Evolutionary conservation across 2,113 vertebrate genomes (phyloP).

Genomic region (Budorcas taxicolor): DNA sequence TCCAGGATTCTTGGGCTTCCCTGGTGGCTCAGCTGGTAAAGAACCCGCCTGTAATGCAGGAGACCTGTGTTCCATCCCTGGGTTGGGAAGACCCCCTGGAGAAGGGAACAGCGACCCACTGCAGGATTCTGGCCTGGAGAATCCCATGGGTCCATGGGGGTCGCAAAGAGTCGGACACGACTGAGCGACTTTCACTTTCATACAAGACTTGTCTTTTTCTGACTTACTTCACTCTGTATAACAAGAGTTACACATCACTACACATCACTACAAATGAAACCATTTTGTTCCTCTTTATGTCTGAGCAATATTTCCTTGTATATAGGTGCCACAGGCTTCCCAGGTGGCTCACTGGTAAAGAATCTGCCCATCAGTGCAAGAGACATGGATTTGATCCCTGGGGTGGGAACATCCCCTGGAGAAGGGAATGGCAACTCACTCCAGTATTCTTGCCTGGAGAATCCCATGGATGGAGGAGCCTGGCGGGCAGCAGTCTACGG

Average conservation of each 20-base stretch:
- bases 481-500: background rate
- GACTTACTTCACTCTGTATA: background rate
- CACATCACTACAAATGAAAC: background rate
- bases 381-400: background rate
- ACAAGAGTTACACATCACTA: background rate
- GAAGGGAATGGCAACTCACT: background rate
- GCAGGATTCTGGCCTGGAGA: background rate
- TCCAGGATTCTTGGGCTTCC: background rate
- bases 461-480: background rate
- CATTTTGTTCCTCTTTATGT: background rate
- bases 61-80: background rate
- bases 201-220: background rate
- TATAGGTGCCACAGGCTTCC: background rate
- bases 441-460: background rate
- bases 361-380: background rate
- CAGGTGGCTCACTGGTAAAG: background rate
- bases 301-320: background rate
- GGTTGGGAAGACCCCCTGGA: background rate
- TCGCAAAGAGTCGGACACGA: fast-evolving
- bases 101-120: background rate
- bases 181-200: background rate
- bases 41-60: fast-evolving
- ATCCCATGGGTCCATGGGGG: background rate
- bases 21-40: background rate
- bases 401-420: background rate